Evolutionary conservation across 2,113 vertebrate genomes (phyloP).

Genomic region (Phaetusa simplex): DNA sequence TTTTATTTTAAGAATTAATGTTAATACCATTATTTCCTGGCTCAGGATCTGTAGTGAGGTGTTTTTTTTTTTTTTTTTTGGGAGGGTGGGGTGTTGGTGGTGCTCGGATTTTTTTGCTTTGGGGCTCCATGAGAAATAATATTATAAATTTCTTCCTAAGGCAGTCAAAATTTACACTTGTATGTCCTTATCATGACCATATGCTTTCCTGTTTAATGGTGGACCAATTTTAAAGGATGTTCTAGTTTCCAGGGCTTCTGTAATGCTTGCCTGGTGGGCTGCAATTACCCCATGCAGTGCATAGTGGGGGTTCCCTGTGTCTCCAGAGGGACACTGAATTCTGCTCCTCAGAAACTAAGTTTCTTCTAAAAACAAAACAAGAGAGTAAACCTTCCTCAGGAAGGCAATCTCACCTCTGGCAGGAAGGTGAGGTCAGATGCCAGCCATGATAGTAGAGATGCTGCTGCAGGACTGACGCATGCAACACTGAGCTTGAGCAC

Average conservation of each 20-base stretch:
- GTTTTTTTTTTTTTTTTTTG: too few relatives aligned
- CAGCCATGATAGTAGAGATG: fast-evolving
- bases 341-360: not conserved
- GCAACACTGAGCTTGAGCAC: not conserved
- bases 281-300: not conserved
- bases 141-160: not conserved
- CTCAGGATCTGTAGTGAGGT: not conserved
- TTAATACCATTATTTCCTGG: not conserved
- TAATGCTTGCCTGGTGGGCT: not conserved
- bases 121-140: not conserved
- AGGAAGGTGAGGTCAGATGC: not conserved
- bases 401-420: not conserved
- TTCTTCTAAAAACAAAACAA: not conserved
- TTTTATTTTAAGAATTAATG: not conserved
- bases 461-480: not conserved
- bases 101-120: not conserved
- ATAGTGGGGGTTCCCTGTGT: not conserved
- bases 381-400: not conserved
- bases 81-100: fast-evolving
- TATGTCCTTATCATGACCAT: not conserved
- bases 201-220: not conserved
- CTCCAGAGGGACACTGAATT: not conserved
- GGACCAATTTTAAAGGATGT: not conserved
- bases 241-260: not conserved
- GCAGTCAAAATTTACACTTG: not conserved